Percentiles rank a stretch among this genome's conserved stretches.
phyloP scores from a whole-genome alignment of 30 jellyfish, hydroid and myxozoan species.

The Aurelia sp. region DNA sequence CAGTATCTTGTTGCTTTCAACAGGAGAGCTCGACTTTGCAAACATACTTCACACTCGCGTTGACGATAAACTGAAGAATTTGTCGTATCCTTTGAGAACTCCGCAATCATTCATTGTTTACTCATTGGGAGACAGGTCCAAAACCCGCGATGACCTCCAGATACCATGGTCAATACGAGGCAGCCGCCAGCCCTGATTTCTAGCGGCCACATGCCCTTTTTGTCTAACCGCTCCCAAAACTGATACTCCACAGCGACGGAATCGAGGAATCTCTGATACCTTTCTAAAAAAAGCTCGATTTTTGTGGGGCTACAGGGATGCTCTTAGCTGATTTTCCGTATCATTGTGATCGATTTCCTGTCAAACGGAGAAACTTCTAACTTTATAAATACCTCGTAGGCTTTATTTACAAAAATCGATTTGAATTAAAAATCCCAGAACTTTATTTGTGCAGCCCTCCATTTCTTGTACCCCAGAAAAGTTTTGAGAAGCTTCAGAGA shows the following conservation, averaged over 20 bases:
- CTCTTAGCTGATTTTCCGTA: no score
- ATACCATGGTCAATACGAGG: conserved; percentile 48
- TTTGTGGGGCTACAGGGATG: no score
- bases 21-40: conserved; percentile 37
- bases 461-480: no score
- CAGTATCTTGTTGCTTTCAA: background rate
- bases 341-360: no score
- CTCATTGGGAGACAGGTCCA: conserved; percentile 79
- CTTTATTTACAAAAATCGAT: no score
- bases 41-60: conserved; percentile 37
- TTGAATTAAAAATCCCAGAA: no score
- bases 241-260: background rate
- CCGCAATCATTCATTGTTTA: conserved; percentile 73
- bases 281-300: no score
- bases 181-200: conserved; percentile 50
- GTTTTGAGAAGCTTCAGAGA: no score
- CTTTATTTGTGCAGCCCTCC: no score
- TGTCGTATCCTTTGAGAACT: conserved; percentile 72
- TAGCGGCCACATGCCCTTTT: background rate
- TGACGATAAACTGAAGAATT: conserved; percentile 74
- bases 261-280: background rate
- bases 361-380: no score
- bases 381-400: no score
- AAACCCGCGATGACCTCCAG: conserved; percentile 76
- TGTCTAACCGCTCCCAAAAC: background rate